phyloP scores from a whole-genome alignment of 64 coral and sea anemone species.

The Porites australiensis region DNA sequence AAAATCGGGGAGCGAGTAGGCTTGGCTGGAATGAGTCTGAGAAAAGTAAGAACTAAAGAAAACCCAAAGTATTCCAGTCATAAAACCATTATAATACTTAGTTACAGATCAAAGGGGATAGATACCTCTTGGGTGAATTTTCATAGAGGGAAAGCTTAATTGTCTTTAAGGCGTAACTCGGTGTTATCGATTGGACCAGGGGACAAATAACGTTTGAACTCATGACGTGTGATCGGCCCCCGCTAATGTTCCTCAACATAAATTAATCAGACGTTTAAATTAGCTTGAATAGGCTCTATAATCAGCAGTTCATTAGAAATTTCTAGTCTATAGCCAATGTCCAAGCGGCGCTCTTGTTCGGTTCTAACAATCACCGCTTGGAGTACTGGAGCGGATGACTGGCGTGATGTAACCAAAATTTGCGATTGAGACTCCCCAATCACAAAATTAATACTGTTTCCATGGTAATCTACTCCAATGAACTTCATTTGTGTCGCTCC shows the following conservation, averaged over 20 bases:
- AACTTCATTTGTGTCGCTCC: constrained; percentile 55
- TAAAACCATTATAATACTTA: no score
- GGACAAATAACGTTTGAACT: no score
- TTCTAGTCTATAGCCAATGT: constrained; percentile 11
- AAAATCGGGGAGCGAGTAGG: no score
- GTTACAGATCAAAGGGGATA: no score
- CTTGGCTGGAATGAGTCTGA: no score
- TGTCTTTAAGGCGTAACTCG: no score
- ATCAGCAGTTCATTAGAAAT: constrained; percentile 6
- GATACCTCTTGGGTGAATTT: no score
- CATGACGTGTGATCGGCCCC: background rate
- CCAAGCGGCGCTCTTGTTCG: background rate
- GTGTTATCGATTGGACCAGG: no score
- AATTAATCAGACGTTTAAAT: background rate
- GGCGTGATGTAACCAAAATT: constrained; percentile 77
- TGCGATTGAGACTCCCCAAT: constrained; percentile 38
- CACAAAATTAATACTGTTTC: constrained; percentile 73
- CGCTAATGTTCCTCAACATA: background rate
- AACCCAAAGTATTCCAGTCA: no score
- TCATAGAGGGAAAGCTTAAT: no score
- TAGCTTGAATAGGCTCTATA: background rate
- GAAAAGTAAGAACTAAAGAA: no score
- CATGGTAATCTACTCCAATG: constrained; percentile 86
- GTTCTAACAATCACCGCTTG: constrained; percentile 32
- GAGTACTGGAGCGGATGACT: constrained; percentile 33